phyloP scores from a whole-genome alignment of 2,797 vertebrate genomes.

The Falco novaeseelandiae region DNA sequence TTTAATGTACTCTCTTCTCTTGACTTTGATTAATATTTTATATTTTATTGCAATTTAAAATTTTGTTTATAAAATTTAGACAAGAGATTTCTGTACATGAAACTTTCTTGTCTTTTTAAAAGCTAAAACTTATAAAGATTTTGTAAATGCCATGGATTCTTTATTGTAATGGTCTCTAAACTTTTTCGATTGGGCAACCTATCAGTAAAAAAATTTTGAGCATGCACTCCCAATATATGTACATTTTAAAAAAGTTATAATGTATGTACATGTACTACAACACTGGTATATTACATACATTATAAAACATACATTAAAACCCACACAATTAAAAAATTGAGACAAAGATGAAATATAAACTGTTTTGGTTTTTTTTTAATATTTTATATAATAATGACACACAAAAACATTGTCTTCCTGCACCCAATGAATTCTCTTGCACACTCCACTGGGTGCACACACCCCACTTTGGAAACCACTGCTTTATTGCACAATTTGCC shows the following conservation, averaged over 20 bases:
- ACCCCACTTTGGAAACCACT: not conserved
- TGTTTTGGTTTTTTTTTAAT: not conserved
- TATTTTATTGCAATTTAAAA: not conserved
- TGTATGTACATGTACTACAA: not conserved
- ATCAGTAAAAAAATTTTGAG: not conserved
- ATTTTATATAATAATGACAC: not conserved
- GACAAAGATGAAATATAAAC: not conserved
- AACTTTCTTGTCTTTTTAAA: not conserved
- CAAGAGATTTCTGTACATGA: not conserved
- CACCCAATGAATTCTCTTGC: not conserved
- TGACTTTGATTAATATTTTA: not conserved
- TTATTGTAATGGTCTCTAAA: not conserved
- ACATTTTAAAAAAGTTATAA: not conserved
- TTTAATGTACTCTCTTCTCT: not conserved
- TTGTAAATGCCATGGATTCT: not conserved
- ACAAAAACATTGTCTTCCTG: not conserved
- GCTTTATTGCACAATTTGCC: not conserved
- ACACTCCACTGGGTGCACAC: fast-evolving
- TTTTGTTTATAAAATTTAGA: not conserved
- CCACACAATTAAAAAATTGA: not conserved
- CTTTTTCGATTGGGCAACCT: not conserved
- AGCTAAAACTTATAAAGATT: not conserved
- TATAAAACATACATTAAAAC: not conserved
- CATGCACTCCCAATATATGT: fast-evolving
- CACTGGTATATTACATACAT: not conserved